Conservation (phyloP, 2,888 invertebrate species). For the Glaucopsyche alexis region DNA sequence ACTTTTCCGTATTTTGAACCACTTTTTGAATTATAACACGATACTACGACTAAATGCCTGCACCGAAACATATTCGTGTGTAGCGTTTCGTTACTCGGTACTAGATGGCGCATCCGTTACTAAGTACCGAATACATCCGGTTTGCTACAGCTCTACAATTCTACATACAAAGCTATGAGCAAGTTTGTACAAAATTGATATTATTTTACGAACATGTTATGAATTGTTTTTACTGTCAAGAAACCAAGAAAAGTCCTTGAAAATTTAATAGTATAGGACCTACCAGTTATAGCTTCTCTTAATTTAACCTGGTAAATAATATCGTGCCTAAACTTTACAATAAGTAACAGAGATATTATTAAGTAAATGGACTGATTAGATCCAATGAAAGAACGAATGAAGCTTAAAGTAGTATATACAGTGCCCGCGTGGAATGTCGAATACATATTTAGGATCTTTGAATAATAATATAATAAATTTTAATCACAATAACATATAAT, state of each 20-base stretch:
- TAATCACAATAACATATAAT: background rate
- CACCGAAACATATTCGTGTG: too few relatives aligned
- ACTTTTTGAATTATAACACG: too few relatives aligned
- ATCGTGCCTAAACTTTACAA: constrained; percentile 25
- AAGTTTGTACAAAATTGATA: background rate
- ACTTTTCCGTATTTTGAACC: too few relatives aligned
- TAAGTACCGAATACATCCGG: too few relatives aligned
- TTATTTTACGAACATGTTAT: constrained; percentile 4
- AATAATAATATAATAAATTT: constrained; percentile 17
- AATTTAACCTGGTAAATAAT: constrained; percentile 6
- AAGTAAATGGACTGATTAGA: constrained; percentile 38
- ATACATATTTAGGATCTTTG: constrained; percentile 27
- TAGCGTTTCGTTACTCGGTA: too few relatives aligned
- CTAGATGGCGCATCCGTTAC: too few relatives aligned
- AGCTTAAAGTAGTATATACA: constrained; percentile 4
- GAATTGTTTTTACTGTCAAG: background rate
- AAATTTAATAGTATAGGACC: constrained; percentile 43
- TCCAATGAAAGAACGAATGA: background rate
- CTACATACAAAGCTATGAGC: background rate
- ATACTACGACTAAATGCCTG: too few relatives aligned
- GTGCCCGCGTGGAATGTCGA: constrained; percentile 27
- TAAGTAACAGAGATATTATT: constrained; percentile 34
- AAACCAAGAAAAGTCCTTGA: constrained; percentile 1
- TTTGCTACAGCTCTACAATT: too few relatives aligned
- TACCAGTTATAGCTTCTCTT: constrained; percentile 33